Base-by-base conservation (phyloP, 1,140 invertebrate species). In the Trinorchestia longiramus region DNA sequence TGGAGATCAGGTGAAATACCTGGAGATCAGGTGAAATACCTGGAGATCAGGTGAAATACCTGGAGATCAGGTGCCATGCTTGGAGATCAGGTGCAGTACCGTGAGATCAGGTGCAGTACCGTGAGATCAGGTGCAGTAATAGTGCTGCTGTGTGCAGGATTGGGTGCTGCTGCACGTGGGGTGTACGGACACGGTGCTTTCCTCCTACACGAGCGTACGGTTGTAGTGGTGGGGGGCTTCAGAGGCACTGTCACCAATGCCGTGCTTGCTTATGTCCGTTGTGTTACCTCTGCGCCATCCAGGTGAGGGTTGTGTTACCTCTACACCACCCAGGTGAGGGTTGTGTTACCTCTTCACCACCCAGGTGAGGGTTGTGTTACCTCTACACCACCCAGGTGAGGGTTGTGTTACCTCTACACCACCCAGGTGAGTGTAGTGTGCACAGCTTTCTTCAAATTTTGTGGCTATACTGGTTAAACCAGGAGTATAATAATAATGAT, bases 171-270 rank as follows among this genome's bases (percentile, higher is more conserved):
- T 97, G 98, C 98, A 95, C 98, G 99, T 97, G 99, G 99, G 17
- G 98, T 99, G 0, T 99, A 99, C 97, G 99, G 98, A 45, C 99
- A 99, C 97, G 98, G 98, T 0, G 98, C 98, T 43, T 98, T 98
- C 44, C 97, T 99, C 0, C 98, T 98, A 87, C 98, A 98, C 62
- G 98, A 98, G 43, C 99, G 99, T 97, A 99, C 98, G 36, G 97
- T 99, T 28, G 97, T 99, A 3, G 98, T 99, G 94, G 98, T 98
- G 77, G 99, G 99, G 41, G 99, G 99, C 47, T 99, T 99, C 97
- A 98, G 99, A 97, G 99, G 99, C 11, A 98, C 99, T 97, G 98
- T 99, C 1, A 98, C 99, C 28, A 97, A 97, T 53, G 97, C 97
- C 96, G 96, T 98, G 0, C 95, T 97, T 28, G 97, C 97, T 0